A percentile compares a stretch with the other conserved stretches of the same genome.
Conservation (phyloP, 2,797 vertebrate species). For the Pangasius krempfi region DNA sequence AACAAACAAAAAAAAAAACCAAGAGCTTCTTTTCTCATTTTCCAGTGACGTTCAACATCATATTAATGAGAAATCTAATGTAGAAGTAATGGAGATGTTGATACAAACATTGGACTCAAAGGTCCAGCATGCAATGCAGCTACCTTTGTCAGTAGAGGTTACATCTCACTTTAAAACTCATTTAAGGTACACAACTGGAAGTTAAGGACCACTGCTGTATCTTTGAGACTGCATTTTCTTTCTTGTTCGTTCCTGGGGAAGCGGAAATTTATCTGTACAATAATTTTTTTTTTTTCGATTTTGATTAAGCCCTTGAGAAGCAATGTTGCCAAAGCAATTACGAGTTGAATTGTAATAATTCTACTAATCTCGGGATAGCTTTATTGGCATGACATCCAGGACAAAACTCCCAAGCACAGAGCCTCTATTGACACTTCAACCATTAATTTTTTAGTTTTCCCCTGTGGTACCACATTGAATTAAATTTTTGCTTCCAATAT, state of each 20-base stretch:
- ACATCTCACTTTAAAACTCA: neutral
- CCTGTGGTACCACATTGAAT: slow-evolving; percentile 17
- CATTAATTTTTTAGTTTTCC: slow-evolving; percentile 7
- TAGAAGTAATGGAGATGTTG: neutral
- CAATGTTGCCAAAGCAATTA: neutral
- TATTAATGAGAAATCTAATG: neutral
- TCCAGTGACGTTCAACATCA: neutral
- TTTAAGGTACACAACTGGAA: neutral
- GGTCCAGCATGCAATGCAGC: neutral
- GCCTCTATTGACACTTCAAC: slow-evolving; percentile 19
- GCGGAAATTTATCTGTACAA: neutral
- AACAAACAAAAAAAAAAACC: too few relatives aligned
- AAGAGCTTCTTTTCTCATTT: neutral
- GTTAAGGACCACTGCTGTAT: neutral
- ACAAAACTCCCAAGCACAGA: neutral
- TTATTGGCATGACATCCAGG: slow-evolving; percentile 3
- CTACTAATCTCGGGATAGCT: neutral
- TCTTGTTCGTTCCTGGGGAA: neutral
- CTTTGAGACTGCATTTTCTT: too few relatives aligned
- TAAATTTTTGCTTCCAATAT: slow-evolving; percentile 26
- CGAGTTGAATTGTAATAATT: neutral
- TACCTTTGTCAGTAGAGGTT: neutral
- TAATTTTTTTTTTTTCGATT: too few relatives aligned
- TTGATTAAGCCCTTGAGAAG: neutral
- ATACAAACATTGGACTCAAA: neutral